Conservation (phyloP, 2,888 invertebrate genomes). For the Cheilosia vulpina region DNA sequence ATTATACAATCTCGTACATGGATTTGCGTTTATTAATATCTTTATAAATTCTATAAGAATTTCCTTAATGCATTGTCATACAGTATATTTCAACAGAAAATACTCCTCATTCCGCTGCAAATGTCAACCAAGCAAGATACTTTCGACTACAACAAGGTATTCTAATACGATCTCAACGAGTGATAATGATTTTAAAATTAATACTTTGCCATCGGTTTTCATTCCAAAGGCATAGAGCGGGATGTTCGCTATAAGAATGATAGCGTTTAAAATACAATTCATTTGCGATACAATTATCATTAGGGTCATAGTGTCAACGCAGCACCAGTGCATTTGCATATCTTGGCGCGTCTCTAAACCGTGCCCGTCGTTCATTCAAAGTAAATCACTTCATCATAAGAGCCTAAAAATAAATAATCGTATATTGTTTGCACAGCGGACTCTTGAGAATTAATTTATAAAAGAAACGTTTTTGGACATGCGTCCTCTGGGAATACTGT, state of each 20-base stretch:
- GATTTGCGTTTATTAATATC: too few relatives aligned
- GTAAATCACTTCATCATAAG: constrained; percentile 28
- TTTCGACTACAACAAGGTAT: background rate
- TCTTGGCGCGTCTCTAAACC: constrained; percentile 17
- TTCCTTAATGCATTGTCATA: too few relatives aligned
- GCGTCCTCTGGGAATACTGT: constrained; percentile 39
- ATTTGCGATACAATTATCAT: constrained; percentile 33
- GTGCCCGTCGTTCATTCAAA: constrained; percentile 13
- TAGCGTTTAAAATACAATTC: constrained; percentile 8
- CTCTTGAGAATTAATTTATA: constrained; percentile 40
- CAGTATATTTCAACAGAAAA: too few relatives aligned
- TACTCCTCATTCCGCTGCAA: too few relatives aligned
- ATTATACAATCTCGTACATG: too few relatives aligned
- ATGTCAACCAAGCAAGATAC: too few relatives aligned
- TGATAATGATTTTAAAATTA: background rate
- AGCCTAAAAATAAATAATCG: constrained; percentile 39
- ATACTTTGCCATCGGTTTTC: too few relatives aligned
- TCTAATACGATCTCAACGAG: background rate
- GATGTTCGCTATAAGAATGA: background rate
- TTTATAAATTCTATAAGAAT: too few relatives aligned
- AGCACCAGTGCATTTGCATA: constrained; percentile 33
- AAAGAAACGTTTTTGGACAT: constrained; percentile 45
- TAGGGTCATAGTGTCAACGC: constrained; percentile 16
- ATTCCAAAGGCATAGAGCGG: background rate
- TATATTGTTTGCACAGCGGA: constrained; percentile 21